Evolutionary conservation across 2,113 vertebrate genomes (phyloP), one percentile per base, ranked within the genome.

Genomic region (Hyla sarda): DNA sequence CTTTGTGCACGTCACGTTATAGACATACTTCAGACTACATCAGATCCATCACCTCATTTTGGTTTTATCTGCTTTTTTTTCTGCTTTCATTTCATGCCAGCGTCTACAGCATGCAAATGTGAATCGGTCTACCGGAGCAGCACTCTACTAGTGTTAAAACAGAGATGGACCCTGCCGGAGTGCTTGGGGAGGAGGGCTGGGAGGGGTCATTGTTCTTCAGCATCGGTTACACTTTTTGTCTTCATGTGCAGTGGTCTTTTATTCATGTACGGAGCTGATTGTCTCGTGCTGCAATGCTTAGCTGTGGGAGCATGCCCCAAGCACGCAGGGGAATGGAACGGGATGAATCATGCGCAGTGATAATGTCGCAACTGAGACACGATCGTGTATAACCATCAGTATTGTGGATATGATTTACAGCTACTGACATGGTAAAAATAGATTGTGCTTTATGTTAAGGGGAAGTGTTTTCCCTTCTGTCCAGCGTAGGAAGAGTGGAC

Each of bases 1-100:
- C 14, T n/a, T 34, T 54, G 50, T 78, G 48, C 76, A 21, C 50
- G 52, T 37, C 76, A 58, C 19, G 17, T 37, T 73, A 45, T 23
- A 73, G 71, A 73, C n/a, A 73, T 73, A 73, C 37, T 73, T n/a
- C n/a, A n/a, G n/a, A n/a, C n/a, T n/a, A n/a, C n/a, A 12, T 45
- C 19, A 74, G 34, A 1, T 69, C 28, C 28, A 14, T 65, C 62
- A 65, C 25, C 25, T 65, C 25, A 8, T 3, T 65, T 69, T 37
- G 32, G 65, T 69, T 69, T 69, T 34, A 69, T 7, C 17, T 69
- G 30, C 30, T 69, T 2, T 37, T 1, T 19, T 2, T 71, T 41
- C 28, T 11, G 67, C 67, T 71, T 71, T 32, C 67, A 11, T 37
- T 23, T 71, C 67, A 71, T 71, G 67, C 67, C 67, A 41, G 34